Percentiles rank a stretch among this genome's conserved stretches.
phyloP scores from a whole-genome alignment of 53 echinoderm and acorn worm species.

The Stichopus horrens region DNA sequence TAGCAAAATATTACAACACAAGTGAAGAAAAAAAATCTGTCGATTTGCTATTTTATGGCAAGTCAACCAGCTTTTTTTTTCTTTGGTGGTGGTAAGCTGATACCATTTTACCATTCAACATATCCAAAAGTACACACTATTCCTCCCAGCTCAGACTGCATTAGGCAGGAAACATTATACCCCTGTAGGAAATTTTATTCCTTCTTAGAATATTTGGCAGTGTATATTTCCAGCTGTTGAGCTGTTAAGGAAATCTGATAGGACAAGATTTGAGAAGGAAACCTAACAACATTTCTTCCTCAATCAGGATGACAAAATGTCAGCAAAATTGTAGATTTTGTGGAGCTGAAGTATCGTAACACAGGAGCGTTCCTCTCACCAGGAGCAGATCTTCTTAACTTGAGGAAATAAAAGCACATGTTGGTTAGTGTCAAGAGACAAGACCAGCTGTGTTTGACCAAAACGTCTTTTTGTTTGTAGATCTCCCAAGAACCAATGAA shows the following conservation, averaged over 20 bases:
- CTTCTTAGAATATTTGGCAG: background rate
- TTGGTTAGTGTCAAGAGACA: too few species aligned
- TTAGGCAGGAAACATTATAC: background rate
- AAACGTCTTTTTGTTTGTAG: too few species aligned
- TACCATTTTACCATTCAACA: background rate
- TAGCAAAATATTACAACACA: too few species aligned
- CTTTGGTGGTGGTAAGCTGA: background rate
- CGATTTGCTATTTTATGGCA: too few species aligned
- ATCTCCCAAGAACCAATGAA: too few species aligned
- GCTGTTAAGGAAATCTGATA: background rate
- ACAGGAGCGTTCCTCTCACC: too few species aligned
- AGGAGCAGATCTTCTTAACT: too few species aligned
- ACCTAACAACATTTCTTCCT: background rate
- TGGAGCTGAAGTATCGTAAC: background rate
- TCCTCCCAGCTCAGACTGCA: background rate
- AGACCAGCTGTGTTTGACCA: background rate
- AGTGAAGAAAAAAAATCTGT: too few species aligned
- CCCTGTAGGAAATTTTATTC: background rate
- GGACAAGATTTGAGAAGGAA: background rate
- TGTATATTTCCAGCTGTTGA: background rate
- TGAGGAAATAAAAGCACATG: too few species aligned
- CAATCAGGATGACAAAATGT: background rate
- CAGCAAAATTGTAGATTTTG: background rate
- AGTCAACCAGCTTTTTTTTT: too few species aligned
- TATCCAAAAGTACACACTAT: background rate